Conservation (phyloP, 2,113 vertebrate genomes). For the Echinops telfairi region DNA sequence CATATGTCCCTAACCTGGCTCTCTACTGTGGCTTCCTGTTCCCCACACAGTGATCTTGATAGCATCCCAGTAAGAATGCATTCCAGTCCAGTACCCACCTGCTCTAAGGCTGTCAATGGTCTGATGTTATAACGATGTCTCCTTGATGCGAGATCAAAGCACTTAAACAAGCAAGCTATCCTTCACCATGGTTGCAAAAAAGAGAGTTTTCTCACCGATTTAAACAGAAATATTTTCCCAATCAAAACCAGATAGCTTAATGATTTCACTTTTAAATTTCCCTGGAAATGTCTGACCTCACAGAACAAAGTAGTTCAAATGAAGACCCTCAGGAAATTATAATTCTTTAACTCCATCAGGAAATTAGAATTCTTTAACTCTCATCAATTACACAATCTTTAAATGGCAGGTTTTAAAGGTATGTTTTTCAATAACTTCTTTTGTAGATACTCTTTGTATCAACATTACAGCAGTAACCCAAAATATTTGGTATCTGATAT, state of each 20-base stretch:
- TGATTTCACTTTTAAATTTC: not conserved
- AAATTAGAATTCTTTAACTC: not conserved
- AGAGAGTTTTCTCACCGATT: constrained; percentile 9
- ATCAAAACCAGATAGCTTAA: not conserved
- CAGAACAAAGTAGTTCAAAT: not conserved
- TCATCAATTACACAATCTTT: not conserved
- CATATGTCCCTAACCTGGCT: not conserved
- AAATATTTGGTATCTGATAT: constrained; percentile 27
- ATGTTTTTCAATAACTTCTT: not conserved
- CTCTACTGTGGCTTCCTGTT: not conserved
- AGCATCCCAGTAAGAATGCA: not conserved
- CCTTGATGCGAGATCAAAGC: not conserved
- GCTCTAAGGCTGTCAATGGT: not conserved
- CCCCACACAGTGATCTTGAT: not conserved
- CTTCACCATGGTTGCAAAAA: not conserved
- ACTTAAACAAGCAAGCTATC: not conserved
- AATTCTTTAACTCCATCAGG: not conserved
- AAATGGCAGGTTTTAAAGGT: not conserved
- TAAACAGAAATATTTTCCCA: not conserved
- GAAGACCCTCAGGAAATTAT: not conserved
- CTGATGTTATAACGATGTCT: not conserved
- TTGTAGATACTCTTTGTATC: not conserved
- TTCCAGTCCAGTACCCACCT: not conserved
- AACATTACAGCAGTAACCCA: not conserved
- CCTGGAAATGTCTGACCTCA: not conserved